Evolutionary conservation across 1,140 invertebrate genomes (phyloP).

Genomic region (Drosophila sp.): DNA sequence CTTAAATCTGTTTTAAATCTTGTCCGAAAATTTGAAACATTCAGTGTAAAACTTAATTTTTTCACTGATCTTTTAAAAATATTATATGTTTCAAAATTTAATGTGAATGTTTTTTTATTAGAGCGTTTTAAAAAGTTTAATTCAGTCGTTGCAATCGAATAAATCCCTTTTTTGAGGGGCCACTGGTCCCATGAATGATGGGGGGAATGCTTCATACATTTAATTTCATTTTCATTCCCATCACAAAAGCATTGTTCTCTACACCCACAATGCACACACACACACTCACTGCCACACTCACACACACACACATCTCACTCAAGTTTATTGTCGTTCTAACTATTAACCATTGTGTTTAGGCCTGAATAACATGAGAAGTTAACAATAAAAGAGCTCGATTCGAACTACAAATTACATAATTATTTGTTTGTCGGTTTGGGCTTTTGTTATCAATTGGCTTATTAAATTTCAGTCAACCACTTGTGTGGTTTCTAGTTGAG

Average conservation of each 20-base stretch:
- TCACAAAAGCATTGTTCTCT: constrained; percentile 44
- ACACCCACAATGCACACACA: constrained; percentile 2
- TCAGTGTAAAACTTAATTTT: too few species aligned
- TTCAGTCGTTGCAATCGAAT: neutral
- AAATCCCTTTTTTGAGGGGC: neutral
- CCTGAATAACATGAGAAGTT: constrained; percentile 38
- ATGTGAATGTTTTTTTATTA: too few species aligned
- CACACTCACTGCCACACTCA: neutral
- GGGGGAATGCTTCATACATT: constrained; percentile 30
- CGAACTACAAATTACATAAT: constrained; percentile 72
- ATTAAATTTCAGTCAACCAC: constrained; percentile 41
- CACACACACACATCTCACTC: constrained; percentile 28
- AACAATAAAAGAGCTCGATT: constrained; percentile 53
- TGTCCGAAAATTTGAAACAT: too few species aligned
- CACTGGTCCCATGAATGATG: constrained; percentile 6
- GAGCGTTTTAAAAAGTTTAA: too few species aligned
- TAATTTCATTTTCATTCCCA: constrained; percentile 47
- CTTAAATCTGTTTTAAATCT: too few species aligned
- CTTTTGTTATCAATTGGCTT: constrained; percentile 44
- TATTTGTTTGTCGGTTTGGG: constrained; percentile 54
- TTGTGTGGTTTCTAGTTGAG: constrained; percentile 53
- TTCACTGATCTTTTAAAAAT: too few species aligned
- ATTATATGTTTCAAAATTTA: too few species aligned
- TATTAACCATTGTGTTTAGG: constrained; percentile 35
- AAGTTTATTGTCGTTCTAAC: constrained; percentile 65